phyloP scores from a whole-genome alignment of 30 jellyfish, hydroid and myxozoan species.

The Chrysaora quinquecirrha region DNA sequence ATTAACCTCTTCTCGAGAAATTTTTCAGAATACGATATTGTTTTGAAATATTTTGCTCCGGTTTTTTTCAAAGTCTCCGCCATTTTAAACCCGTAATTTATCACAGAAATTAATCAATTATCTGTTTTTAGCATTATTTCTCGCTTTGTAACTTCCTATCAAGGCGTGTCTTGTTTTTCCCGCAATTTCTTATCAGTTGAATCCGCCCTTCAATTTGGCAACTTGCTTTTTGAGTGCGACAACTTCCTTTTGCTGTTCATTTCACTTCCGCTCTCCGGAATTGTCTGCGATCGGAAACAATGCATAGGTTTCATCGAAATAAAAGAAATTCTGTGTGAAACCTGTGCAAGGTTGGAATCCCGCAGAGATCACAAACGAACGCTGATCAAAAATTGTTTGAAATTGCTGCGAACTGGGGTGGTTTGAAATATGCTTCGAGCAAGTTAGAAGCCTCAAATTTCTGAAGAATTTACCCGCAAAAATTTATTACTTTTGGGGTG shows the following conservation, averaged over 20 bases:
- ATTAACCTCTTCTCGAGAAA: not conserved
- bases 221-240: slow-evolving; percentile 8
- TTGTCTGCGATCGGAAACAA: slow-evolving; percentile 48
- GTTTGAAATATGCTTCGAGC: not conserved
- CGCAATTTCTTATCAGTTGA: not conserved
- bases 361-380: slow-evolving; percentile 38
- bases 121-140: no score
- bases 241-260: slow-evolving; percentile 59
- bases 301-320: slow-evolving; percentile 36
- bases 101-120: no score
- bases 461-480: not conserved
- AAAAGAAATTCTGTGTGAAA: slow-evolving; percentile 31
- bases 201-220: not conserved
- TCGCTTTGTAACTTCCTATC: no score
- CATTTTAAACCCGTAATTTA: no score
- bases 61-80: no score
- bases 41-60: not conserved
- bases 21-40: no score
- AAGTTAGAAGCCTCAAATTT: not conserved
- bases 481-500: not conserved
- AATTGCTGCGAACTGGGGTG: no score
- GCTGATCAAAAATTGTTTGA: not conserved
- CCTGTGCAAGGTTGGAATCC: slow-evolving; percentile 16
- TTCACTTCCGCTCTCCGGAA: slow-evolving; percentile 82
- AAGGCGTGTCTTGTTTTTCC: no score